Evolutionary conservation across 2,888 invertebrate species (phyloP).

Genomic region (Lepetodrilus schrolli): DNA sequence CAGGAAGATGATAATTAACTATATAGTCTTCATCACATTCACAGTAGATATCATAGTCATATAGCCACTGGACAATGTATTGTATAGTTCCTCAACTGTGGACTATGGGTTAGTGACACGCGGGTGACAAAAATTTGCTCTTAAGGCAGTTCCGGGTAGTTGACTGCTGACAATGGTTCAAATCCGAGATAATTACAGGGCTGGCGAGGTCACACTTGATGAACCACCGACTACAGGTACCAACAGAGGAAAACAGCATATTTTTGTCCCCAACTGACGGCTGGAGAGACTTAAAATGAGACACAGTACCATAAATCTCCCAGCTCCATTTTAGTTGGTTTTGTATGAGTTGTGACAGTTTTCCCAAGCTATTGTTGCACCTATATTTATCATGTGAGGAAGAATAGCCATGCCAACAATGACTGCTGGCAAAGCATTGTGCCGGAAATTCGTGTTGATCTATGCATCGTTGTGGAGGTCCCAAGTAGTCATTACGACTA

Average conservation of each 20-base stretch:
- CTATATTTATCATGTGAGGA: constrained; percentile 31
- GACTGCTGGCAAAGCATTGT: constrained; percentile 3
- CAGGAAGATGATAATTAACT: too few species aligned
- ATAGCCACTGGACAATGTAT: neutral
- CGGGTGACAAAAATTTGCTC: constrained; percentile 14
- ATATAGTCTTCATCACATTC: too few species aligned
- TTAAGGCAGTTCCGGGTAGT: constrained; percentile 22
- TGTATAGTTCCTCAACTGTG: neutral
- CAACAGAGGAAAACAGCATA: constrained; percentile 7
- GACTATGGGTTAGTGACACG: neutral
- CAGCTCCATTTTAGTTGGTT: constrained; percentile 29
- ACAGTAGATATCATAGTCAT: too few species aligned
- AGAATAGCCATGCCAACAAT: neutral
- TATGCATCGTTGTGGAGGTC: constrained; percentile 27
- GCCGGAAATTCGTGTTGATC: neutral
- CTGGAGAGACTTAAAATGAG: constrained; percentile 1
- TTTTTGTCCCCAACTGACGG: constrained; percentile 22
- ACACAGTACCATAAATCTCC: constrained; percentile 32
- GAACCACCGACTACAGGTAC: neutral
- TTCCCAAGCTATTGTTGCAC: constrained; percentile 28
- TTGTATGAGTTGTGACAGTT: constrained; percentile 36
- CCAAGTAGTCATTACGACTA: constrained; percentile 15
- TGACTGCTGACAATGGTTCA: constrained; percentile 7
- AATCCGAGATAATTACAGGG: constrained; percentile 34
- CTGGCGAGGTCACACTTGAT: neutral